Conservation (phyloP, 1,140 invertebrate genomes). For the Ditylenchus dipsaci region DNA sequence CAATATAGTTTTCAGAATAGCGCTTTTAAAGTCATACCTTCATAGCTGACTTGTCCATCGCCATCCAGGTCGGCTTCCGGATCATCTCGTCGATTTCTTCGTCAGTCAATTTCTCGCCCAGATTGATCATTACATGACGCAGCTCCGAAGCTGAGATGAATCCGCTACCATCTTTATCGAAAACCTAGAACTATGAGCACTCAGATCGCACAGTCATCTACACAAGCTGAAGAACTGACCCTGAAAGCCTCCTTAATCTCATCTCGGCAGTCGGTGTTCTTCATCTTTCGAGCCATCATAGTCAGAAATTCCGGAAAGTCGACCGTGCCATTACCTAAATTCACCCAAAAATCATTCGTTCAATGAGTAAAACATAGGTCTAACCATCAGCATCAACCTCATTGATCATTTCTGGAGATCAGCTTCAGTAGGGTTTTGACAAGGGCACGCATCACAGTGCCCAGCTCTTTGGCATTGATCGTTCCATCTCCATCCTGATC, state of each 20-base stretch:
- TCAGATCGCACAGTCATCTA: background rate
- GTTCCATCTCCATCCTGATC: constrained; percentile 99
- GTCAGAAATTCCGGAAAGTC: constrained; percentile 98
- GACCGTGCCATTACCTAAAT: constrained; percentile 88
- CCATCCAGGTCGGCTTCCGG: constrained; percentile 96
- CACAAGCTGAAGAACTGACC: constrained; percentile 59
- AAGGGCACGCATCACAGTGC: constrained; percentile 94
- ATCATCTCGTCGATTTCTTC: constrained; percentile 99
- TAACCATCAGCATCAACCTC: constrained; percentile 98
- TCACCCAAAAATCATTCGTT: background rate
- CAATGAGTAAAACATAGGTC: background rate
- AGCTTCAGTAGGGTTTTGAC: constrained; percentile 98
- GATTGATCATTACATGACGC: constrained; percentile 84
- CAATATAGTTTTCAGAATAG: background rate
- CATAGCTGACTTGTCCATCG: constrained; percentile 98
- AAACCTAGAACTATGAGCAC: constrained; percentile 1
- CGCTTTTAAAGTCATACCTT: constrained; percentile 60
- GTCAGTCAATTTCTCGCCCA: constrained; percentile 94
- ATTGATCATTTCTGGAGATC: constrained; percentile 99
- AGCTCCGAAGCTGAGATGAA: constrained; percentile 81
- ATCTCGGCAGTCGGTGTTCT: constrained; percentile 95
- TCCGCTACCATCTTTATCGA: constrained; percentile 73
- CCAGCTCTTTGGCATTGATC: constrained; percentile 98
- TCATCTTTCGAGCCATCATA: constrained; percentile 97
- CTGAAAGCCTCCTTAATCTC: constrained; percentile 97